phyloP scores from a whole-genome alignment of 2,888 invertebrate genomes.

The Oxystoma pomonae region DNA sequence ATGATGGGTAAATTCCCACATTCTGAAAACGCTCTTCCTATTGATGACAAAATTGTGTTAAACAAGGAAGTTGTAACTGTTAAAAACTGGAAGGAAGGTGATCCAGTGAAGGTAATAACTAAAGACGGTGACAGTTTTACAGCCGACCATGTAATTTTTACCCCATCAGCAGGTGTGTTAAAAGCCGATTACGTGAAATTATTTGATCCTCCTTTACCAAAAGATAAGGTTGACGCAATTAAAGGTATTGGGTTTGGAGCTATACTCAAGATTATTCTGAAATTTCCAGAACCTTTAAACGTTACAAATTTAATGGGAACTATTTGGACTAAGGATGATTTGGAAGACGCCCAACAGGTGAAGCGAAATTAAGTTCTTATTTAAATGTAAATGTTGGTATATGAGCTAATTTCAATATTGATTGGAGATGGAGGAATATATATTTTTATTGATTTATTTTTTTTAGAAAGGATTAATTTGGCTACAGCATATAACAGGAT shows the following conservation, averaged over 20 bases:
- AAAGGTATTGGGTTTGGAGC: constrained; percentile 31
- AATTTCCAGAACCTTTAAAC: constrained; percentile 28
- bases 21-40: constrained; percentile 23
- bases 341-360: constrained; percentile 27
- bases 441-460: not conserved
- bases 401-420: constrained; percentile 38
- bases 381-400: constrained; percentile 3
- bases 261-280: constrained; percentile 29
- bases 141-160: constrained; percentile 61
- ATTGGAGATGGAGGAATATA: constrained; percentile 9
- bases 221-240: constrained; percentile 28
- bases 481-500: constrained; percentile 19
- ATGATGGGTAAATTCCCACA: constrained; percentile 49
- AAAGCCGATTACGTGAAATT: constrained; percentile 27
- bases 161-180: constrained; percentile 41
- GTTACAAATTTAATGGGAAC: constrained; percentile 18
- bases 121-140: constrained; percentile 49
- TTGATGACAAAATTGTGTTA: constrained; percentile 33
- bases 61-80: constrained; percentile 31
- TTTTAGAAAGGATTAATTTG: constrained; percentile 4
- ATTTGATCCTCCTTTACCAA: constrained; percentile 28
- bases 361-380: not conserved
- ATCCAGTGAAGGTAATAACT: constrained; percentile 39
- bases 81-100: constrained; percentile 18
- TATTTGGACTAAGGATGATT: constrained; percentile 31